phyloP scores from a whole-genome alignment of 2,797 vertebrate genomes.

The Lerista edwardsae region DNA sequence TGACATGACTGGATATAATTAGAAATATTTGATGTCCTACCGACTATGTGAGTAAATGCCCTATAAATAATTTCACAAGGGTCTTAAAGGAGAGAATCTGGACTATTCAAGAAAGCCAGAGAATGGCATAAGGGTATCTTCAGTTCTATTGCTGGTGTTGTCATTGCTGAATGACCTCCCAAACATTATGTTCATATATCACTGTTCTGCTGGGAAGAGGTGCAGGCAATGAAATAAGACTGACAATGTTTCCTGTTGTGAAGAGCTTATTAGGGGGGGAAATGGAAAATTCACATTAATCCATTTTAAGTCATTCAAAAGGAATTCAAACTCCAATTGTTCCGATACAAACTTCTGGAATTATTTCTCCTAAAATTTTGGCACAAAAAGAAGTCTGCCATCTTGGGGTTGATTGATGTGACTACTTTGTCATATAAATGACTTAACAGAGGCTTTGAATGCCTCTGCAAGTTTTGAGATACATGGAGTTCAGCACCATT shows the following conservation, averaged over 20 bases:
- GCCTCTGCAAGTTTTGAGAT: not conserved
- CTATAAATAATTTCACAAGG: slow-evolving; percentile 80
- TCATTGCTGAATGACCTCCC: slow-evolving; percentile 30
- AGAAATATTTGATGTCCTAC: slow-evolving; percentile 81
- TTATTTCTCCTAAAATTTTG: slow-evolving; percentile 30
- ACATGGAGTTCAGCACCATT: not conserved
- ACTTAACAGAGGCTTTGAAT: not conserved
- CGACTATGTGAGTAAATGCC: slow-evolving; percentile 77
- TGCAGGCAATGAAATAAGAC: not conserved
- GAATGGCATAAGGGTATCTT: slow-evolving; percentile 68
- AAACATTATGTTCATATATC: not conserved
- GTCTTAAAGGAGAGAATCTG: slow-evolving; percentile 74
- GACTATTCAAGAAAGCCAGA: slow-evolving; percentile 68
- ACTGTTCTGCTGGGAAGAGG: not conserved
- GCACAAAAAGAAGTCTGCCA: not conserved
- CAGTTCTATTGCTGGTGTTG: slow-evolving; percentile 56
- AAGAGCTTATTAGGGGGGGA: not conserved
- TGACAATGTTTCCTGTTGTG: not conserved
- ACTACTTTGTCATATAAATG: not conserved
- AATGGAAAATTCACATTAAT: not conserved
- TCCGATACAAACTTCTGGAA: not conserved
- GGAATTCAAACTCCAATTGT: slow-evolving; percentile 11
- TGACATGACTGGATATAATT: slow-evolving; percentile 83
- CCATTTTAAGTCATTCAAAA: not conserved
- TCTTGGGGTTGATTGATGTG: not conserved